Base-by-base conservation (phyloP, 2,113 vertebrate genomes). In the Cynocephalus volans region DNA sequence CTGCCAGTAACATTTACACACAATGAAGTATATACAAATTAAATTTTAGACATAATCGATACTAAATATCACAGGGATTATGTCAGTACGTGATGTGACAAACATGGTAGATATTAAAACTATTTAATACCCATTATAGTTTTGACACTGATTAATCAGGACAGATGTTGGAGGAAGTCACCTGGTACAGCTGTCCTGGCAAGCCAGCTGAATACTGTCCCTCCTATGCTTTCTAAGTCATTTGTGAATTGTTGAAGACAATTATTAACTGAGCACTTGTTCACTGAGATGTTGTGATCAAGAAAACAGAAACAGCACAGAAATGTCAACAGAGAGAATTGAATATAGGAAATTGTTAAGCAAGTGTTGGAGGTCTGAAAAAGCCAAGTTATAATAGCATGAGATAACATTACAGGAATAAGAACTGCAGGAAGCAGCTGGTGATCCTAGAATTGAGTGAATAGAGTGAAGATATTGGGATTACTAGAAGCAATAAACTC, bases 181-280 rank as follows among this genome's bases (percentile, higher is more conserved):
- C 33, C 56, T 69, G 56, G 21, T 31, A 48, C 5, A 73, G 41
- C 8, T 95, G 6, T 77, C 19, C 12, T 73, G 8, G 26, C 56
- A 93, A 90, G n/a, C 24, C 56, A 84, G 41, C 28, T 60, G 45
- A 77, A 70, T 75, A 76, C 12, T 58, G 81, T n/a, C 21, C 69
- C 54, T 31, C 41, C 36, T 83, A 18, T 36, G 48, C 4, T 90
- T 67, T 36, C 31, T 83, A 19, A 60, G 56, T 91, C 72, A 93
- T 58, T 77, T 82, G 67, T 67, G 36, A 90, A 70, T 93, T 82
- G 77, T 26, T 58, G 12, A 86, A 90, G 48, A 8, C 31, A 87
- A 81, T 4, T 83, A 87, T 94, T 75, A 88, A 73, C 36, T 64
- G 70, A 93, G 88, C 2, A 96, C 48, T 54, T 96, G 50, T 90